Evolutionary conservation across 2,113 vertebrate genomes (phyloP), one percentile per base, ranked within the genome.

Genomic region (Seriola dumerili): DNA sequence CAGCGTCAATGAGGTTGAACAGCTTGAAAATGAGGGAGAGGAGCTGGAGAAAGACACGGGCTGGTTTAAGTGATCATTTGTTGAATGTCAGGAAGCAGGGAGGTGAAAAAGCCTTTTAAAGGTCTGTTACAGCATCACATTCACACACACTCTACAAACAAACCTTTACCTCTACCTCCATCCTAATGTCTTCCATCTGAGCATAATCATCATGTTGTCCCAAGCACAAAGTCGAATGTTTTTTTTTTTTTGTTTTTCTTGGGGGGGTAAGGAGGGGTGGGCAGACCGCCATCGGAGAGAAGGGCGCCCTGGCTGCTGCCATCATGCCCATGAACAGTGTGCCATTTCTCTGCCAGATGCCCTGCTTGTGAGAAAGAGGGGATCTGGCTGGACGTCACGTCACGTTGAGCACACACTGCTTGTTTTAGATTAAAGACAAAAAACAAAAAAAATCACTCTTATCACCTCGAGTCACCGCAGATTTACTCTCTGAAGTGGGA

Each of bases 151-250:
- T 38, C 34, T 16, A 11, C 23, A 3, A 19, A 52, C n/a, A 7
- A 40, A 23, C 38, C 38, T 46, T 52, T 3, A 61, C 36, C 16
- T 34, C 23, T 65, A 8, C 12, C 19, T 19, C 10, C 14, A 64
- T 68, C 67, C 16, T 52, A 34, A 85, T 73, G 64, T 80, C 74
- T 76, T 90, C 78, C 73, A 85, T 76, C 77, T 86, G 80, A 90
- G 70, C 58, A 44, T 34, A 58, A 80, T 90, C 59, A 38, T 64
- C 54, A 13, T 50, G 54, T 42, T 50, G 58, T 77, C 55, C 19
- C 48, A 11, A 83, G 59, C 70, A 72, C 50, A 69, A 84, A 89
- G 67, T 44, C 52, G 46, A 42, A 69, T 75, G 78, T 57, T 54
- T n/a, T 54, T 3, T 10, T 19, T n/a, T 54, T 3, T n/a, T 19